A percentile compares a stretch with the other conserved stretches of the same genome.
phyloP scores from a whole-genome alignment of 1,140 invertebrate genomes.

The Eupristina koningsbergeri region DNA sequence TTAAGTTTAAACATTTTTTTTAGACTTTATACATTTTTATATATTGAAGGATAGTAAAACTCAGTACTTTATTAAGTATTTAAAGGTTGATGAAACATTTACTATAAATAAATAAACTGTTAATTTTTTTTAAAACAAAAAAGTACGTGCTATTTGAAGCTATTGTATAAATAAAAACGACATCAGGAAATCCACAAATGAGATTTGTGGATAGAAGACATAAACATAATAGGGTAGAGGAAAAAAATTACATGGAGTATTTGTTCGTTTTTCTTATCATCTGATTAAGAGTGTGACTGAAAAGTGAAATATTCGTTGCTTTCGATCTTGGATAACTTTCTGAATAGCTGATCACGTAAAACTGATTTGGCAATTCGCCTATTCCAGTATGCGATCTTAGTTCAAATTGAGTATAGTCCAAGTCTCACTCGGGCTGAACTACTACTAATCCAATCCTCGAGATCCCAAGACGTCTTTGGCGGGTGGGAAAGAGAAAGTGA shows the following conservation, averaged over 20 bases:
- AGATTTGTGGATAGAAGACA: no score
- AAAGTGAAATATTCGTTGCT: slow-evolving; percentile 52
- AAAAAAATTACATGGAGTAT: no score
- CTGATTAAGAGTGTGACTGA: neutral
- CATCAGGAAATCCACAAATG: neutral
- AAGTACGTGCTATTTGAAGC: no score
- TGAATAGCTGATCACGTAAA: slow-evolving; percentile 75
- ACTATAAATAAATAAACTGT: no score
- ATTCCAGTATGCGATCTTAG: slow-evolving; percentile 71
- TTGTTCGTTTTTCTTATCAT: neutral
- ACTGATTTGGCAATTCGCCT: slow-evolving; percentile 74
- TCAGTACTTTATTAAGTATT: no score
- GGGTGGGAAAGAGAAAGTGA: neutral
- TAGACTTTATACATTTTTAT: no score
- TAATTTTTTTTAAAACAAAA: no score
- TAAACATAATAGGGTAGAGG: neutral
- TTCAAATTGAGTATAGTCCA: slow-evolving; percentile 74
- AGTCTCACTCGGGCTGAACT: slow-evolving; percentile 72
- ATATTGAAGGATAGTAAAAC: no score
- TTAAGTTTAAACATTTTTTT: no score
- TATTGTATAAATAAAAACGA: no score
- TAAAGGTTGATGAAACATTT: no score
- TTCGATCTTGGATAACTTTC: slow-evolving; percentile 70
- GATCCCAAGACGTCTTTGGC: slow-evolving; percentile 69
- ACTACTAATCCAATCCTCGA: slow-evolving; percentile 73